Base-by-base conservation (phyloP, 2,797 vertebrate species). In the Pagetopsis macropterus region DNA sequence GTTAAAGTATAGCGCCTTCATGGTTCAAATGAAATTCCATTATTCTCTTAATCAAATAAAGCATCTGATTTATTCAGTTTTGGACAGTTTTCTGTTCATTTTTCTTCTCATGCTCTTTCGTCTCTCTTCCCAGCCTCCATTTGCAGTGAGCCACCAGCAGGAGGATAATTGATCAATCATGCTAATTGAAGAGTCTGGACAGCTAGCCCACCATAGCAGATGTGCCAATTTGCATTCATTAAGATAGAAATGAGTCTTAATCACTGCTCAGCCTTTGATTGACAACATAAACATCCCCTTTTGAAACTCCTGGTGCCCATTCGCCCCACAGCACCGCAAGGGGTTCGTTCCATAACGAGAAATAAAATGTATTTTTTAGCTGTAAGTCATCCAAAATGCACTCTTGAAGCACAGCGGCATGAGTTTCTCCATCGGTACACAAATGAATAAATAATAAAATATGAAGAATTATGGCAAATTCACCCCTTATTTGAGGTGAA, bases 171-270 rank as follows among this genome's bases (percentile, higher is more conserved):
- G 94, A 95, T 95, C 94, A 94, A 95, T 96, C 94, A 95, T 84
- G 86, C 93, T 95, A 95, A 96, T 94, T 95, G 93, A 93, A 93
- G 92, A 94, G 93, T 94, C 90, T 94, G 93, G 94, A 94, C 93
- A 94, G 92, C 91, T 91, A 93, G 92, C 87, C 89, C 92, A 91
- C 92, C 92, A 92, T 89, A 94, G 93, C 95, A 96, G 95, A 95
- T 96, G 95, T 93, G 94, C 92, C 93, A 92, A 95, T 96, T 95
- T 95, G 93, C 94, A 95, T 95, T 95, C 92, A 95, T 95, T 95
- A 95, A 88, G 89, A 89, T 69, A 77, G 88, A 93, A 93, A 94
- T 91, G 89, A 91, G 89, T 90, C 93, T 93, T 94, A 95, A 95
- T 95, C 91, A 94, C 91, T 77, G 84, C 82, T 88, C 86, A 85